Evolutionary conservation across 2,888 invertebrate species (phyloP).

Genomic region (Blera fallax): DNA sequence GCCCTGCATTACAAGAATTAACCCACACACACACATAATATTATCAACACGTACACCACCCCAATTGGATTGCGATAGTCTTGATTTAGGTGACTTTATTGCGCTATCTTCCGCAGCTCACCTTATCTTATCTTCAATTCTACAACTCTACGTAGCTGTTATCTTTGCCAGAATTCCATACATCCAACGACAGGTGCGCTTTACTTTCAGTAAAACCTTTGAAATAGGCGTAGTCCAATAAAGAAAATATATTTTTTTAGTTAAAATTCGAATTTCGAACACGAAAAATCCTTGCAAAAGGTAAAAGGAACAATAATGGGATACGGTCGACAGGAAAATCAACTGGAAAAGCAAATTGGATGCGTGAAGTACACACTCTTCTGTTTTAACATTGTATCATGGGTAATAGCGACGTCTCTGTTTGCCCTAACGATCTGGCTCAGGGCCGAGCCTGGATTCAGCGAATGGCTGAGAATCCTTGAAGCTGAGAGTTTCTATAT

Average conservation of each 20-base stretch:
- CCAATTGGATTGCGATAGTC: conserved; percentile 3
- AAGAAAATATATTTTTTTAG: neutral
- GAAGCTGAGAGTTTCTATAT: conserved; percentile 90
- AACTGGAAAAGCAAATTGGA: conserved; percentile 89
- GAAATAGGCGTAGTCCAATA: conserved; percentile 4
- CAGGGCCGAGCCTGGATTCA: conserved; percentile 90
- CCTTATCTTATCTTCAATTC: conserved; percentile 57
- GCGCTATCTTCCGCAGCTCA: conserved; percentile 33
- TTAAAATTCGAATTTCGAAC: conserved; percentile 32
- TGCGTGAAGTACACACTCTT: conserved; percentile 91
- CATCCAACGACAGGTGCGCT: conserved; percentile 64
- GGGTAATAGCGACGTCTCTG: conserved; percentile 90
- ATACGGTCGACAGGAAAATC: conserved; percentile 79
- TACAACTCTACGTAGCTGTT: conserved; percentile 11
- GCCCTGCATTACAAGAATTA: conserved; percentile 34
- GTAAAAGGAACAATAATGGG: conserved; percentile 74
- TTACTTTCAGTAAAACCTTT: conserved; percentile 48
- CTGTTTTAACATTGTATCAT: conserved; percentile 90
- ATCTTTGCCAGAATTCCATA: conserved; percentile 31
- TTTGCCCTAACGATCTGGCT: conserved; percentile 92
- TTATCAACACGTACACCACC: neutral
- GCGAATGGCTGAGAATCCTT: conserved; percentile 90
- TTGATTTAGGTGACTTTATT: conserved; percentile 51
- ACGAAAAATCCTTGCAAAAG: conserved; percentile 56
- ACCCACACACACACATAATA: neutral